phyloP scores from a whole-genome alignment of 2,888 invertebrate species.

The Disparrhopalites patrizii region DNA sequence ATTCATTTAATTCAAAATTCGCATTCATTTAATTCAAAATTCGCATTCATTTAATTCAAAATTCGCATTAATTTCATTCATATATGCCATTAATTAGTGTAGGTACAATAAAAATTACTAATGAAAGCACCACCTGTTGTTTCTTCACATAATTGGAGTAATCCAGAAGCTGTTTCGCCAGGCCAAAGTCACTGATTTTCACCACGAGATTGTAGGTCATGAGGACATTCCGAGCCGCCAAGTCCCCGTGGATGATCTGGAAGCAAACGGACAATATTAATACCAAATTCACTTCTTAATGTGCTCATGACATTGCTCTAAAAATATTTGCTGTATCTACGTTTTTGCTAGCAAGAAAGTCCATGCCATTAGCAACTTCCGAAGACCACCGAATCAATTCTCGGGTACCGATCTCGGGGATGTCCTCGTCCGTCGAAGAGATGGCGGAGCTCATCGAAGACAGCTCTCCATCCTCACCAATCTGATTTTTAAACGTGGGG shows the following conservation, averaged over 20 bases:
- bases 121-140: constrained; percentile 1
- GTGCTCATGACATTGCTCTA: background rate
- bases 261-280: background rate
- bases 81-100: too few relatives aligned
- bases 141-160: constrained; percentile 4
- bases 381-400: background rate
- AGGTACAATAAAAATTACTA: too few relatives aligned
- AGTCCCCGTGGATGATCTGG: background rate
- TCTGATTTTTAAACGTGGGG: background rate
- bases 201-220: background rate
- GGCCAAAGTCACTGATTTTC: background rate
- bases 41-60: too few relatives aligned
- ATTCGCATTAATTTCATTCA: too few relatives aligned
- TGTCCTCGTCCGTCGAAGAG: too few relatives aligned
- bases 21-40: too few relatives aligned
- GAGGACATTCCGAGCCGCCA: background rate
- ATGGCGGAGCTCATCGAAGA: background rate
- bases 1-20: too few relatives aligned
- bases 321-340: background rate
- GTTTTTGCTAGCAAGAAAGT: background rate
- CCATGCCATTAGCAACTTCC: background rate
- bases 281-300: background rate
- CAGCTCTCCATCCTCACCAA: background rate
- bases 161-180: background rate
- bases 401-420: background rate